Percentiles rank a stretch among this genome's conserved stretches.
phyloP scores from a whole-genome alignment of 1,140 invertebrate genomes.

The Oreohelix idahoensis region DNA sequence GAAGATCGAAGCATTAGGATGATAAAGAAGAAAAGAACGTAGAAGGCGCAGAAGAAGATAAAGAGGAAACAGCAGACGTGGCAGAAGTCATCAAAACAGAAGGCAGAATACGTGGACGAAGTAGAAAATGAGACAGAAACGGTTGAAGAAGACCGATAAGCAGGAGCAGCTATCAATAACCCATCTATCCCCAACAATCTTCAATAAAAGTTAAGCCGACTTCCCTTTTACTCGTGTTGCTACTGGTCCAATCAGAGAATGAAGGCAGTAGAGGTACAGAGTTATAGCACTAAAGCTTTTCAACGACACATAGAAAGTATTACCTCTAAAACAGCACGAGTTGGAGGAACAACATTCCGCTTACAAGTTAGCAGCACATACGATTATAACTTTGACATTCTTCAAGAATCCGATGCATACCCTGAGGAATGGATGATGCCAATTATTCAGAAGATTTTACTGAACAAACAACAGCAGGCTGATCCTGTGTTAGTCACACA shows the following conservation, averaged over 20 bases:
- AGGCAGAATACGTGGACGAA: not conserved
- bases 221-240: not conserved
- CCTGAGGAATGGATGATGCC: conserved; percentile 19
- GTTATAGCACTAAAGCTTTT: too few relatives aligned
- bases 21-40: not conserved
- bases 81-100: too few relatives aligned
- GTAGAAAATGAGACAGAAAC: not conserved
- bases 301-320: too few relatives aligned
- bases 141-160: not conserved
- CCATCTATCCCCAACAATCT: not conserved
- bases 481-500: not conserved
- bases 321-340: too few relatives aligned
- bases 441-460: not conserved
- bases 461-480: not conserved
- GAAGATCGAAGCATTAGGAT: not conserved
- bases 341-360: too few relatives aligned
- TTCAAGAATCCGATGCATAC: not conserved
- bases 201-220: not conserved
- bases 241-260: not conserved
- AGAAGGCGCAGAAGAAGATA: not conserved
- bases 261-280: too few relatives aligned
- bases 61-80: too few relatives aligned
- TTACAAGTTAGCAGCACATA: not conserved
- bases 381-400: not conserved
- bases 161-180: not conserved